These are phyloP conservation scores for Dipodomys merriami DNA, from an alignment of 2,113 vertebrate species.

Conservation along the genomic window DNA sequence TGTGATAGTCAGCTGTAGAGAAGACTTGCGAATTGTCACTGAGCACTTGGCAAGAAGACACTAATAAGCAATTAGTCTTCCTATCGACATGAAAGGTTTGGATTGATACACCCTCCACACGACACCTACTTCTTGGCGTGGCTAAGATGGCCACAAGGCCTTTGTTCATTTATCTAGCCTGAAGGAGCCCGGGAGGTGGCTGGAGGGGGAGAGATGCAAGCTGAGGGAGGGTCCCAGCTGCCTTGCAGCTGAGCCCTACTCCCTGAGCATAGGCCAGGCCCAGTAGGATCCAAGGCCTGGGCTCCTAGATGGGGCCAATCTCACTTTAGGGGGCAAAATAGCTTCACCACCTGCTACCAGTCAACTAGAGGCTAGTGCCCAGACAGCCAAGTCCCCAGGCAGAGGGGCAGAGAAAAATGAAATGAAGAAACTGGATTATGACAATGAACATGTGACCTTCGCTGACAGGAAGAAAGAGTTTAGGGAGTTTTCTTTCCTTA, in stretches of 20 bases:
- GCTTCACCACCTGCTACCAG: conserved; percentile 59
- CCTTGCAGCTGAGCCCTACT: conserved; percentile 49
- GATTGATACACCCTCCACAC: conserved; percentile 50
- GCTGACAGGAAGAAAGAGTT: not conserved
- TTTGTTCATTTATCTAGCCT: conserved; percentile 57
- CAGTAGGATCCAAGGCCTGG: not conserved
- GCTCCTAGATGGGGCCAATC: not conserved
- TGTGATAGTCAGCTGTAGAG: not conserved
- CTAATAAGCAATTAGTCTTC: conserved; percentile 61
- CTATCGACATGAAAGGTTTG: conserved; percentile 68
- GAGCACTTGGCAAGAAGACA: conserved; percentile 26
- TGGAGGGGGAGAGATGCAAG: not conserved
- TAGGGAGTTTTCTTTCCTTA: not conserved
- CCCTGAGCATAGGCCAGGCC: not conserved
- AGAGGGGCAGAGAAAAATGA: not conserved
- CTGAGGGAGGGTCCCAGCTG: conserved; percentile 60
- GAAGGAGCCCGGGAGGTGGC: not conserved
- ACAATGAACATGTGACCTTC: not conserved
- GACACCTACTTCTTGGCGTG: conserved; percentile 67
- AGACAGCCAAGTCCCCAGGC: not conserved
- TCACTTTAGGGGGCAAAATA: not conserved
- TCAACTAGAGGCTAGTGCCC: conserved; percentile 24
- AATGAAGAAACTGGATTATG: not conserved
- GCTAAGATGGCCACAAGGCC: conserved; percentile 53
- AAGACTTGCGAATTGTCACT: conserved; percentile 17